These are phyloP conservation scores for Eremophila alpestris DNA, from an alignment of 2,797 vertebrate genomes.

Conservation along the genomic window DNA sequence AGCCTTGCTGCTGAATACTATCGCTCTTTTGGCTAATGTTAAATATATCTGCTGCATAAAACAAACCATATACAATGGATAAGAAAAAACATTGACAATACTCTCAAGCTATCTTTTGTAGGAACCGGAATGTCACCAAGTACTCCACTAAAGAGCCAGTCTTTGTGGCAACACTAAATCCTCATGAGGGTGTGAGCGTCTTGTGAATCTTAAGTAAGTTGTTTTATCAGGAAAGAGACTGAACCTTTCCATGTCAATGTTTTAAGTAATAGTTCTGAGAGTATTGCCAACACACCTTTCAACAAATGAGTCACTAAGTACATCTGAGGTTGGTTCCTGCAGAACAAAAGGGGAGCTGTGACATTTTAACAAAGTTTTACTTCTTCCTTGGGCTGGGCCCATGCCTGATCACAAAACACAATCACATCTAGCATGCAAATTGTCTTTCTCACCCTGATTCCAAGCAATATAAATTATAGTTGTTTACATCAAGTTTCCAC, in stretches of 20 bases:
- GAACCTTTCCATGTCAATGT: background rate
- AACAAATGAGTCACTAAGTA: slow-evolving; percentile 33
- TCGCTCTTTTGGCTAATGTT: background rate
- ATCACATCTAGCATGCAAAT: background rate
- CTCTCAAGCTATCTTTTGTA: background rate
- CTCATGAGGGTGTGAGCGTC: background rate
- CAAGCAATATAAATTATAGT: slow-evolving; percentile 35
- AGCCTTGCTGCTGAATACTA: background rate
- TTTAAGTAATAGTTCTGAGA: background rate
- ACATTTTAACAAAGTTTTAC: slow-evolving; percentile 40
- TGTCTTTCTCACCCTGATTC: background rate
- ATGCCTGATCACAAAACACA: background rate
- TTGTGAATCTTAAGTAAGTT: background rate
- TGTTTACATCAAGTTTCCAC: slow-evolving; percentile 17
- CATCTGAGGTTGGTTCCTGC: background rate
- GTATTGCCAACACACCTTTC: background rate
- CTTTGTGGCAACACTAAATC: background rate
- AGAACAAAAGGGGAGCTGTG: slow-evolving; percentile 5
- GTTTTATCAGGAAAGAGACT: background rate
- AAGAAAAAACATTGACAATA: background rate
- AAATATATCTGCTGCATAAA: background rate
- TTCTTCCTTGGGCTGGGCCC: slow-evolving; percentile 9
- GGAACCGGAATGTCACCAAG: background rate
- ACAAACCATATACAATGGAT: background rate
- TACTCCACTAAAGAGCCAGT: background rate